A percentile compares a stretch with the other conserved stretches of the same genome.
These are phyloP conservation scores for Euura lappo DNA, from an alignment of 1,140 invertebrate species.

Conservation along the genomic window DNA sequence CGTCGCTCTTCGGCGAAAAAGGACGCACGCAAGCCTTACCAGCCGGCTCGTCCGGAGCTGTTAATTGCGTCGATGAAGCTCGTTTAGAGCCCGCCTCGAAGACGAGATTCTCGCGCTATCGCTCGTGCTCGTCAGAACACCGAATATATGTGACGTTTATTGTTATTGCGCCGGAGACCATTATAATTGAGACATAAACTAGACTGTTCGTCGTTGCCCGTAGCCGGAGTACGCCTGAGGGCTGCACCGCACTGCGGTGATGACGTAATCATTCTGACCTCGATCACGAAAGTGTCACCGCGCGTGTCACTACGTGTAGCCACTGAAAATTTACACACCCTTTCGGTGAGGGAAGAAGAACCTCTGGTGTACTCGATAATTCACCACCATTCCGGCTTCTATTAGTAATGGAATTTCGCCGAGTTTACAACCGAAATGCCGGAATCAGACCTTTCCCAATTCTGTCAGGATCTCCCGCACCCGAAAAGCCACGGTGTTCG, in stretches of 20 bases:
- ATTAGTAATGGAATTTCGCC: not conserved
- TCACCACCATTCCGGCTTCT: not conserved
- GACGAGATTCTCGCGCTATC: conserved; percentile 38
- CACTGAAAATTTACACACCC: not conserved
- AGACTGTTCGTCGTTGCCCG: conserved; percentile 8
- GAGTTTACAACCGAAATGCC: not conserved
- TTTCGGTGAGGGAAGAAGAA: not conserved
- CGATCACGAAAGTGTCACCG: conserved; percentile 5
- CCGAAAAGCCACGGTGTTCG: not conserved
- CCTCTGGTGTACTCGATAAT: not conserved
- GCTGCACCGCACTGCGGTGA: not conserved
- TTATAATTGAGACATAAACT: conserved; percentile 53
- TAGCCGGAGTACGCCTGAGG: not conserved
- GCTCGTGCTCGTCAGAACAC: conserved; percentile 15
- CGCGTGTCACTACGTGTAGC: not conserved
- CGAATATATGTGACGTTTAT: conserved; percentile 48
- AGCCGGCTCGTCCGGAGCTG: conserved; percentile 26
- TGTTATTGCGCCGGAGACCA: conserved; percentile 45
- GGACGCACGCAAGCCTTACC: conserved; percentile 18
- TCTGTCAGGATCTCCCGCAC: not conserved
- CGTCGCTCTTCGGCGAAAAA: conserved; percentile 9
- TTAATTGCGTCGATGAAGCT: conserved; percentile 45
- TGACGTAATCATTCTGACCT: not conserved
- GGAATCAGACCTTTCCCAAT: not conserved
- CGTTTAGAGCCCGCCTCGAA: conserved; percentile 36